A percentile compares a stretch with the other conserved stretches of the same genome.
These are phyloP conservation scores for Zelostemma sp. DNA, from an alignment of 1,140 invertebrate genomes.

Conservation along the genomic window DNA sequence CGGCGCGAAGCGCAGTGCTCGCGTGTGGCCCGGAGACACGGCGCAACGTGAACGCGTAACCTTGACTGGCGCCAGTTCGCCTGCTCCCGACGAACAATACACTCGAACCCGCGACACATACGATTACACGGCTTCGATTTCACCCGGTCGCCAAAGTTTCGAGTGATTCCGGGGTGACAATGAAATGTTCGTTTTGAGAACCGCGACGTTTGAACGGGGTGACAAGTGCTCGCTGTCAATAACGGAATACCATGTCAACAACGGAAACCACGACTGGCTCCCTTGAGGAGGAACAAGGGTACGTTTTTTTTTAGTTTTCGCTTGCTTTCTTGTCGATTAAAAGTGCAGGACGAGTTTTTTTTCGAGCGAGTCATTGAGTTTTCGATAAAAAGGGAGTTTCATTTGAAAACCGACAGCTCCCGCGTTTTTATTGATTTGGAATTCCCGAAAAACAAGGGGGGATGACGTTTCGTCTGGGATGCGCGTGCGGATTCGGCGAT, in stretches of 20 bases:
- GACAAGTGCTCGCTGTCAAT: slow-evolving; percentile 11
- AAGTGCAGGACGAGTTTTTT: too few species aligned
- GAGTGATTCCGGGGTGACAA: slow-evolving; percentile 6
- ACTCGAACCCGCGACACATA: slow-evolving; percentile 20
- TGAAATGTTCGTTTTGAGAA: background rate
- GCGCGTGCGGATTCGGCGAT: slow-evolving; percentile 35
- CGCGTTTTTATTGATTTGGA: too few species aligned
- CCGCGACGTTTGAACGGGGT: background rate
- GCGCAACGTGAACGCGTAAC: slow-evolving; percentile 52
- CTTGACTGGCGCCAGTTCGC: slow-evolving; percentile 61
- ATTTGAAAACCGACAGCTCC: too few species aligned
- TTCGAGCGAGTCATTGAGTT: too few species aligned
- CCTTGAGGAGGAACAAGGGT: slow-evolving; percentile 55
- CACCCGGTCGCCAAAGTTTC: slow-evolving; percentile 7
- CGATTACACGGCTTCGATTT: background rate
- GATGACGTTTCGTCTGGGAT: too few species aligned
- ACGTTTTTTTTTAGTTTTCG: too few species aligned
- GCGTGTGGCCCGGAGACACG: slow-evolving; percentile 18
- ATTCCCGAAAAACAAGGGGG: too few species aligned
- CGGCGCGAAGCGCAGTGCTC: slow-evolving; percentile 5
- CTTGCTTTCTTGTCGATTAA: too few species aligned
- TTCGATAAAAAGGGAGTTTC: too few species aligned
- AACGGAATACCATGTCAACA: slow-evolving; percentile 57
- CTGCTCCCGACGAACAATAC: slow-evolving; percentile 46
- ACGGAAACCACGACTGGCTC: slow-evolving; percentile 48